Conservation (phyloP, 2,797 vertebrate species). For the Cirrhinus mrigala region DNA sequence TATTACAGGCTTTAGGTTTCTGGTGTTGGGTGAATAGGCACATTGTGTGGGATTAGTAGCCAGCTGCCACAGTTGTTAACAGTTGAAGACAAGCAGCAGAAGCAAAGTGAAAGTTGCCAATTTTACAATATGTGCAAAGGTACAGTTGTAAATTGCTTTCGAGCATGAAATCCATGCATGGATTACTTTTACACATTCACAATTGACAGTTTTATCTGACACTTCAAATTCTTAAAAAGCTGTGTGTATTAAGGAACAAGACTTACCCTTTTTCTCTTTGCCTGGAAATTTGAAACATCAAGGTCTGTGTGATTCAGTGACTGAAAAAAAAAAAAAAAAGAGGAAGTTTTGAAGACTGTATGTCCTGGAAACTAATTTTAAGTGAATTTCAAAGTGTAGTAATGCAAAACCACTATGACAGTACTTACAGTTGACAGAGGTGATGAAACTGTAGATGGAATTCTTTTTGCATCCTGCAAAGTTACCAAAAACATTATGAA, state of each 20-base stretch:
- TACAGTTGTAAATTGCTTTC: not conserved
- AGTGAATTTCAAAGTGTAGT: not conserved
- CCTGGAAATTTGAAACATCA: slow-evolving; percentile 76
- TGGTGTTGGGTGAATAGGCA: slow-evolving; percentile 58
- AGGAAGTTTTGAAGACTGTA: not conserved
- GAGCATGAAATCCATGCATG: not conserved
- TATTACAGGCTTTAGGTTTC: slow-evolving; percentile 3
- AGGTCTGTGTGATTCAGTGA: slow-evolving; percentile 80
- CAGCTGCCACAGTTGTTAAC: slow-evolving; percentile 75
- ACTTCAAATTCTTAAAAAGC: not conserved
- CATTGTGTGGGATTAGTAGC: slow-evolving; percentile 61
- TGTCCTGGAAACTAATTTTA: not conserved
- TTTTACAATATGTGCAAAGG: slow-evolving; percentile 21
- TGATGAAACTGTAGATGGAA: slow-evolving; percentile 85
- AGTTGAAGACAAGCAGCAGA: slow-evolving; percentile 60
- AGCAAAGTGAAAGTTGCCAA: slow-evolving; percentile 47
- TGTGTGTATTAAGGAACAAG: not conserved
- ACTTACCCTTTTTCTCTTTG: slow-evolving; percentile 89
- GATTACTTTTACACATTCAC: not conserved
- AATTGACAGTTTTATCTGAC: not conserved
- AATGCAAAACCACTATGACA: slow-evolving; percentile 2
- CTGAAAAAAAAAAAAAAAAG: slow-evolving; percentile 71
- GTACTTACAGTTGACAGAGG: slow-evolving; percentile 85
- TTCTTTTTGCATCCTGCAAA: slow-evolving; percentile 93
- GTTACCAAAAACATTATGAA: not conserved